phyloP scores from a whole-genome alignment of 2,113 vertebrate genomes.

The Lonchura striata region DNA sequence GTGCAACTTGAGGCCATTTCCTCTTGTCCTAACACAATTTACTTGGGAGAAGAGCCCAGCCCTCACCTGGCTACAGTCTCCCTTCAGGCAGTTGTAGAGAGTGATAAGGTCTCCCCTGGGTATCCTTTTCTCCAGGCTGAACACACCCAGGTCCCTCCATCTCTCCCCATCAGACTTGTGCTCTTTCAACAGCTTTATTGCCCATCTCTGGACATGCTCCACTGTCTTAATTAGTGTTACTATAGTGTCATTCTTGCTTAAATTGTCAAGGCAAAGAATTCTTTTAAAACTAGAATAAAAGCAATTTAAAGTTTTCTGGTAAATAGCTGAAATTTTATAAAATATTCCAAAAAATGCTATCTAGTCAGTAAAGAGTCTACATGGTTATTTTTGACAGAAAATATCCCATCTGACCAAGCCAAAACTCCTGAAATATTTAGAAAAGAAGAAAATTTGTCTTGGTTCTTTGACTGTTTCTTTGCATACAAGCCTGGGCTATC shows the following conservation, averaged over 20 bases:
- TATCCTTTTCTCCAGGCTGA: neutral
- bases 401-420: neutral
- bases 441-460: neutral
- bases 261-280: neutral
- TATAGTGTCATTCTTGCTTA: neutral
- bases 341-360: neutral
- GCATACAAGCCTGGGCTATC: neutral
- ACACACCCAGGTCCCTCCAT: neutral
- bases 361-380: neutral
- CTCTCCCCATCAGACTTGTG: neutral
- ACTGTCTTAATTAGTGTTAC: neutral
- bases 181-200: neutral
- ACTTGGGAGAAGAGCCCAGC: accelerated
- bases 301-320: neutral
- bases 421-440: neutral
- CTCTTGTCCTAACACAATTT: neutral
- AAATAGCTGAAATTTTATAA: neutral
- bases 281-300: neutral
- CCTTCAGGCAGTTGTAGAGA: neutral
- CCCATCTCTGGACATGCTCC: neutral
- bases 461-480: neutral
- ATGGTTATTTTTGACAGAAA: neutral
- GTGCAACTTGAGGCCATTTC: neutral
- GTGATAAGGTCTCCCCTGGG: accelerated
- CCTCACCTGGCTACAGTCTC: no score